These are phyloP conservation scores for Falcunculus frontatus DNA, from an alignment of 2,113 vertebrate genomes.

Conservation along the genomic window DNA sequence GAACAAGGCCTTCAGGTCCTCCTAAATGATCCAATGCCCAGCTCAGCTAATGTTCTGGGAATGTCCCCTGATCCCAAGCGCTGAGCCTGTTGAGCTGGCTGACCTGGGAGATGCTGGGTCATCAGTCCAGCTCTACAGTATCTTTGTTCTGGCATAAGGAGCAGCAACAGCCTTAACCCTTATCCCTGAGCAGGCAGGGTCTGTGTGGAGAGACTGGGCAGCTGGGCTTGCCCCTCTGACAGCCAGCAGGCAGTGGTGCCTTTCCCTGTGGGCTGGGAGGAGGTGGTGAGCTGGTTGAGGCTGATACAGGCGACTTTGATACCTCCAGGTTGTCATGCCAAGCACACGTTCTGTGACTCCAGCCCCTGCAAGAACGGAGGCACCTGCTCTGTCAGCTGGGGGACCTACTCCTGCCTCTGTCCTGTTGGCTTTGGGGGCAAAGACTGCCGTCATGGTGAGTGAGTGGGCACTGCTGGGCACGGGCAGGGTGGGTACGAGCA, in stretches of 20 bases:
- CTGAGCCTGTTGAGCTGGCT: background rate
- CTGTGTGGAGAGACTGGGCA: background rate
- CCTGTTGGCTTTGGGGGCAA: constrained; percentile 93
- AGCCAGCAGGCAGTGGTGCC: background rate
- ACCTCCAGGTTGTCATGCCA: constrained; percentile 88
- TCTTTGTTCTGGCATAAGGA: background rate
- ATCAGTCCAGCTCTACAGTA: background rate
- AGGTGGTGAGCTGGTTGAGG: background rate
- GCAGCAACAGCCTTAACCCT: background rate
- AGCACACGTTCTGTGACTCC: constrained; percentile 88
- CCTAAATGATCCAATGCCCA: background rate
- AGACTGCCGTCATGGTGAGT: constrained; percentile 92
- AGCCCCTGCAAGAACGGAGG: constrained; percentile 93
- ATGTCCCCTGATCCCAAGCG: background rate
- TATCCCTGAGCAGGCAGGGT: background rate
- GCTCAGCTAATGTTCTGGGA: background rate
- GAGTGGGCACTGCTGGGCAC: background rate
- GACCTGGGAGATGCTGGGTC: background rate
- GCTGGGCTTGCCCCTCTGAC: background rate
- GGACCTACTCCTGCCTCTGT: constrained; percentile 92
- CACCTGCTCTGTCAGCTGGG: constrained; percentile 90
- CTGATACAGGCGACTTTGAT: background rate
- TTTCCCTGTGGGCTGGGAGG: background rate
- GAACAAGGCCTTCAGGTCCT: background rate
- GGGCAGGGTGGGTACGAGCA: background rate